Evolutionary conservation across 2,797 vertebrate genomes (phyloP), one percentile per base, ranked within the genome.

Genomic region (Syndactyla subalaris): DNA sequence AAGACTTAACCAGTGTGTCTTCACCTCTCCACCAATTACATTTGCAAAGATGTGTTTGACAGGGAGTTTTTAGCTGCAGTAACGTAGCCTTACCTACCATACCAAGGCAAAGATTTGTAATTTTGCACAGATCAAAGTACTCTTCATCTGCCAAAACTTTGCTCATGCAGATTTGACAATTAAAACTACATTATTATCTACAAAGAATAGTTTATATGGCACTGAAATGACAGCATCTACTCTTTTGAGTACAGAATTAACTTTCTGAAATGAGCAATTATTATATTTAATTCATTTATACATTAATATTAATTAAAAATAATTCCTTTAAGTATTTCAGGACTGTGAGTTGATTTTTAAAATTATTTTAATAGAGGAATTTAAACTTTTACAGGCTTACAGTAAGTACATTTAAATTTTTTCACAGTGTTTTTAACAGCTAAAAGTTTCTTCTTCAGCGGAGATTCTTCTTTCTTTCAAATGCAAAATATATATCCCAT

Each of bases 201-300:
- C 59, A 48, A 82, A 71, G 71, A 83, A 67, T 43, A 81, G 36
- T 79, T 94, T 88, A 58, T 67, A 49, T 48, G 57, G 48, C 72
- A 88, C 34, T 27, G 27, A 85, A 95, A 95, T 90, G 82, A 63
- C 51, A 70, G 10, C 48, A 79, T 51, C 57, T 91, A 66, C 36
- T 88, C 36, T 88, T 89, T 24, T 52, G 16, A 93, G 55, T 70
- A 59, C 5, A 51, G 48, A 94, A 95, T 91, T 90, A 85, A 61
- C 49, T 79, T 92, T 91, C 55, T 76, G 55, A 93, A 94, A 74
- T 79, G 41, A 87, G 18, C 24, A 82, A 74, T 93, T 95, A 59
- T 59, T 41, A 77, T 75, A 91, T 34, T 88, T 85, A 93, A 92
- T 88, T 89, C 24, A 66, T 86, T 88, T 92, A 58, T 51, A 61